A percentile compares a stretch with the other conserved stretches of the same genome.
These are phyloP conservation scores for Amphimedon queenslandica DNA, from an alignment of 37 sponge, comb jelly and placozoan species.

Conservation along the genomic window DNA sequence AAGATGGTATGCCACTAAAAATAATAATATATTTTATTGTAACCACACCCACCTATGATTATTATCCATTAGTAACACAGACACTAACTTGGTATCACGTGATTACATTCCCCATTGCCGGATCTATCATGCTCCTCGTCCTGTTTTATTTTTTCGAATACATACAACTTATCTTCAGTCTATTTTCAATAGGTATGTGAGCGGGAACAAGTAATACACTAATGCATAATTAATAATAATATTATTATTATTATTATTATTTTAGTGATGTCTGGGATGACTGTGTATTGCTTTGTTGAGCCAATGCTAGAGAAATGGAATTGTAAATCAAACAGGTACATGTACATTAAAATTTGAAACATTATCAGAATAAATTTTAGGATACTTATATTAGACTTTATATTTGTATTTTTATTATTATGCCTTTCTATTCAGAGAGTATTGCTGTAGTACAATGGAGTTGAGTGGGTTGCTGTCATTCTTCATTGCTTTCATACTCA, in stretches of 20 bases:
- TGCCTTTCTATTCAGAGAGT: too few species aligned
- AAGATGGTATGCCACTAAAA: constrained; percentile 12
- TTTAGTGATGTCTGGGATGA: neutral
- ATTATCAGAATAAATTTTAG: too few species aligned
- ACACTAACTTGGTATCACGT: constrained; percentile 23
- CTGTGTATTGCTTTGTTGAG: neutral
- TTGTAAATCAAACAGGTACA: neutral
- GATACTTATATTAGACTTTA: too few species aligned
- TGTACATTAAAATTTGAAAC: too few species aligned
- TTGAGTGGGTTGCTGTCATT: constrained; percentile 25
- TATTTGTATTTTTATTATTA: too few species aligned
- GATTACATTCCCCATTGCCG: constrained; percentile 37
- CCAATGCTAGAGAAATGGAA: neutral
- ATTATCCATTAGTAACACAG: neutral
- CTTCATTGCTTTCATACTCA: neutral
- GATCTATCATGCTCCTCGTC: constrained; percentile 43
- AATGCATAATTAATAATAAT: too few species aligned
- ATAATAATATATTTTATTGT: neutral
- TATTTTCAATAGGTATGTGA: constrained; percentile 35
- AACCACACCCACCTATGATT: neutral
- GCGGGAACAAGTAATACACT: too few species aligned
- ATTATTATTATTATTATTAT: neutral
- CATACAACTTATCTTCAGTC: constrained; percentile 57
- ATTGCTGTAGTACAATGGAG: too few species aligned
- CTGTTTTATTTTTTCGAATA: constrained; percentile 73